Base-by-base conservation (phyloP, 2,113 vertebrate genomes). In the Zingel zingel region DNA sequence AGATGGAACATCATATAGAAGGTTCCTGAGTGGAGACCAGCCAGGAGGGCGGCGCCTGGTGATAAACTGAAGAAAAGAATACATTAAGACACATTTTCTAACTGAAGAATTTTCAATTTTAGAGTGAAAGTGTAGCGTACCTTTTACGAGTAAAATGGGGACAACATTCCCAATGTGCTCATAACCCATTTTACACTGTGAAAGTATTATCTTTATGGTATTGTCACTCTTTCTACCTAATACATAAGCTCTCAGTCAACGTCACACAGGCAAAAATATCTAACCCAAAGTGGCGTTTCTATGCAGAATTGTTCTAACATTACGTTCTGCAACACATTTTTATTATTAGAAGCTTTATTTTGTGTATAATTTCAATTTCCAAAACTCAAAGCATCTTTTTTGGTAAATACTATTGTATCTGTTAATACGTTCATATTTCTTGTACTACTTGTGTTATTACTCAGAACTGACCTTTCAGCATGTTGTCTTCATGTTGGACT, bases 1-100 rank as follows among this genome's bases (percentile, higher is more conserved):
- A 0, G 30, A 0, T 18, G 11, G 3, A 0, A 0, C 0, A 0
- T 16, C 2, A 0, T 2, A 8, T 14, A 70, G 12, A 0, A 85
- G 0, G 19, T 39, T 85, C 73, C 95, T 93, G 61, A 96, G 89
- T 1, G 95, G 95, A 81, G 94, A 93, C 94, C 93, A 95, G 59
- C 95, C 95, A 0, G 95, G 73, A 5, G 95, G 95, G 47, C 93
- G 92, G 3, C 93, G 93, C 66, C 88, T 88, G n/a, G 0, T 0
- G 1, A 75, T 16, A 0, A 0, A 0, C 47, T 88, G 51, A 14
- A 18, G 36, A 50, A 16, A 21, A 61, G 21, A 27, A 57, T 1
- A 51, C 21, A 58, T 3, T 23, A 10, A 23, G 19, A 62, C 71
- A 33, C 58, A 43, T 43, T 43, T 43, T 10, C 10, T 43, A 43